Base-by-base conservation (phyloP, 2,888 invertebrate genomes). In the Chirona hameri region DNA sequence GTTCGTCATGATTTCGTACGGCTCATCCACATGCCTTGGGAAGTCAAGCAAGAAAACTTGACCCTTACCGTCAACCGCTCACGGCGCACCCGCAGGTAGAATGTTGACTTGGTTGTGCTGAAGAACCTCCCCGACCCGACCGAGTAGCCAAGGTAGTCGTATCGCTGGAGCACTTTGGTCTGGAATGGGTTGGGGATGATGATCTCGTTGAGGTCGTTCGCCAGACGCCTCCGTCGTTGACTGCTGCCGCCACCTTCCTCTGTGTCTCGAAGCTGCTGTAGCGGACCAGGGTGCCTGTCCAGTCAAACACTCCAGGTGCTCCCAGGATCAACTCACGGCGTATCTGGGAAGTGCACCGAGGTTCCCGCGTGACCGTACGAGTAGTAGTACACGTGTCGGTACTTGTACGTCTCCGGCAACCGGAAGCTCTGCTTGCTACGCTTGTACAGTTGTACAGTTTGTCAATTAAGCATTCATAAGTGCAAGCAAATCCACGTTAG, bases 301-400 rank as follows among this genome's bases (percentile, higher is more conserved):
- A n/a, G n/a, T n/a, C n/a, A n/a, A n/a, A n/a, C n/a, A n/a, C 92
- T 92, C 48, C 92, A 4, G 92, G 92, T 0, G 91, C 91, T 7
- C 92, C 92, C 27, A 92, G 86, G 12, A 92, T 86, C 27, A 92
- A 85, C 82, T 89, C 89, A 48, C 88, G 79, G 5, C 82, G 82
- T 81, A 39, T 83, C 84, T 7, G 84, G 84, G 46, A 87, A 85
- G 83, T 87, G 86, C 27, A 86, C 84, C 0, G 87, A 86, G 65
- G 87, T 85, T 24, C 87, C 87, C 31, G 87, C 86, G 82, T 87
- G 86, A 12, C 87, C 87, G 81, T 85, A 84, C 9, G 84, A 27
- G 72, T 82, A 88, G 83, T 88, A 88, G 65, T 87, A 87, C 48
- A 48, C 48, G 48, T 48, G 48, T 7, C 48, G 48, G 48, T 48